phyloP scores from a whole-genome alignment of 2,888 invertebrate genomes.

The Saturnia pavonia region DNA sequence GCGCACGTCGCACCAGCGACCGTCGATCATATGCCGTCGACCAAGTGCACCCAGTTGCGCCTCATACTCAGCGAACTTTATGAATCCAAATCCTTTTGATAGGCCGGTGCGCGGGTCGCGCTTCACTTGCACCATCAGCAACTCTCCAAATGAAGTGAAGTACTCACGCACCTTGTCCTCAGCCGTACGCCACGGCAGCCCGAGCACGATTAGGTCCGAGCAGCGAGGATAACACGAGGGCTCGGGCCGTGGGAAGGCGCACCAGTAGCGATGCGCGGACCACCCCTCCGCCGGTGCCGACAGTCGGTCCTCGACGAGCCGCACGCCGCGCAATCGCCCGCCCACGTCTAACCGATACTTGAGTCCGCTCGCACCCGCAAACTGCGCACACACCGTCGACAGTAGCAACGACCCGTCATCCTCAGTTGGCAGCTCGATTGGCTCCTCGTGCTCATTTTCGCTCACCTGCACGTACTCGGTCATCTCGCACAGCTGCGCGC shows the following conservation, averaged over 20 bases:
- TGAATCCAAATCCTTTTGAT: constrained; percentile 99
- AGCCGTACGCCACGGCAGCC: constrained; percentile 98
- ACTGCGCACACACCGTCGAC: constrained; percentile 97
- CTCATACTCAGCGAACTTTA: constrained; percentile 96
- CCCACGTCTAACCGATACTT: constrained; percentile 94
- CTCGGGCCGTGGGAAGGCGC: constrained; percentile 91
- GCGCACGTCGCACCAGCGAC: constrained; percentile 99
- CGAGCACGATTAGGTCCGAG: constrained; percentile 98
- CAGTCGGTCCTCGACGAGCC: constrained; percentile 94
- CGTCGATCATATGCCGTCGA: constrained; percentile 98
- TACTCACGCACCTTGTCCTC: constrained; percentile 98
- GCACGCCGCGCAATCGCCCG: constrained; percentile 92
- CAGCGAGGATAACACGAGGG: constrained; percentile 91
- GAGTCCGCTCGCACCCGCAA: constrained; percentile 97
- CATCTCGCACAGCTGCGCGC: constrained; percentile 61
- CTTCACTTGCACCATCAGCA: constrained; percentile 98
- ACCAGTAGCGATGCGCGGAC: constrained; percentile 87
- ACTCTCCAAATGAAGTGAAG: constrained; percentile 98
- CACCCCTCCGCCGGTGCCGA: constrained; percentile 94
- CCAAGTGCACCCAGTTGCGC: constrained; percentile 96
- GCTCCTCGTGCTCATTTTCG: constrained; percentile 98
- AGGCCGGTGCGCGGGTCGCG: constrained; percentile 95
- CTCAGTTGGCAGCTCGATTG: constrained; percentile 97
- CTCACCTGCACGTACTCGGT: constrained; percentile 93
- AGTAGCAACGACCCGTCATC: constrained; percentile 96